phyloP scores from a whole-genome alignment of 2,888 invertebrate species.

The Drosophila bunnanda region DNA sequence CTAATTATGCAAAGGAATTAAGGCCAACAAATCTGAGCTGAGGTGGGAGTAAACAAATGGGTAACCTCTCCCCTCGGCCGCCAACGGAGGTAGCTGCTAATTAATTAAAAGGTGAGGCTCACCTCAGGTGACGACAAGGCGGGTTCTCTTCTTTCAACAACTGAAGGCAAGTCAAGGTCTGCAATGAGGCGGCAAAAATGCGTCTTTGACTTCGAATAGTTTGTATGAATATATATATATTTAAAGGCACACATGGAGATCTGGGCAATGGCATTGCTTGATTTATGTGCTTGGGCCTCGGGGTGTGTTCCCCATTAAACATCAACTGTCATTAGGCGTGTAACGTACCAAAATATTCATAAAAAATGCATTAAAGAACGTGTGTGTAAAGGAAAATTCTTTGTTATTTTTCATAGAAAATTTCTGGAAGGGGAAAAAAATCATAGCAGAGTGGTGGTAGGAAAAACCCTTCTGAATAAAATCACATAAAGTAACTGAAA shows the following conservation, averaged over 20 bases:
- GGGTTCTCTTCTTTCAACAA: constrained; percentile 29
- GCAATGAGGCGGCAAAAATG: constrained; percentile 42
- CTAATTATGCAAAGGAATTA: constrained; percentile 54
- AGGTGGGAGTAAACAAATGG: constrained; percentile 45
- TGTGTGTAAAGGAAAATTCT: constrained; percentile 20
- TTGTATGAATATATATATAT: background rate
- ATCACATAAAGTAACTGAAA: constrained; percentile 34
- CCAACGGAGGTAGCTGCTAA: constrained; percentile 49
- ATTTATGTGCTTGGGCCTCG: constrained; percentile 31
- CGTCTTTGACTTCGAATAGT: constrained; percentile 27
- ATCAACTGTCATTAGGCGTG: constrained; percentile 58
- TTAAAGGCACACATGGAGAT: constrained; percentile 8
- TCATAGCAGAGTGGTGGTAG: constrained; percentile 5
- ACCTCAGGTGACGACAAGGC: constrained; percentile 48
- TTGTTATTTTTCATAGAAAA: constrained; percentile 65
- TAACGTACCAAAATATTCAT: constrained; percentile 46
- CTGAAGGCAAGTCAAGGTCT: constrained; percentile 37
- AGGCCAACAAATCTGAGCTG: constrained; percentile 21
- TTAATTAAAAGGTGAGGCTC: constrained; percentile 71
- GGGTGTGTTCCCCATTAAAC: constrained; percentile 54
- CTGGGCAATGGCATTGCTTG: constrained; percentile 4
- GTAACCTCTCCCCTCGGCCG: constrained; percentile 6
- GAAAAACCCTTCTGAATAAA: constrained; percentile 28
- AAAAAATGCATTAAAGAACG: constrained; percentile 51
- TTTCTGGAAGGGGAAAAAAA: constrained; percentile 43